Evolutionary conservation across 2,888 invertebrate species (phyloP).

Genomic region (Leucophenga montana): DNA sequence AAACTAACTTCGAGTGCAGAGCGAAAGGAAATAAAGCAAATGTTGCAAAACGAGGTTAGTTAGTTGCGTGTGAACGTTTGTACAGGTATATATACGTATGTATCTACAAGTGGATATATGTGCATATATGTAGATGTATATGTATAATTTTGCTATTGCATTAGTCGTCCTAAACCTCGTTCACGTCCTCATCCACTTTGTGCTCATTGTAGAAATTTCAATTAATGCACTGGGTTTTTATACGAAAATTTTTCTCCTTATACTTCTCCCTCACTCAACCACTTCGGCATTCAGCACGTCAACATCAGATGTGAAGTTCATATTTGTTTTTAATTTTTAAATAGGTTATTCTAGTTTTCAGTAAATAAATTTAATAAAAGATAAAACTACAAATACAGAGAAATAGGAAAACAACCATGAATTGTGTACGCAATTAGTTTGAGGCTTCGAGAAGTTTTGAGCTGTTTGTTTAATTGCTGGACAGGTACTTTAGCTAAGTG

Average conservation of each 20-base stretch:
- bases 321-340: conserved; percentile 14
- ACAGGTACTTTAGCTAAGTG: too few species aligned
- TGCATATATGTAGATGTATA: conserved; percentile 35
- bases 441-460: too few species aligned
- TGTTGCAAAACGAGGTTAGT: conserved; percentile 17
- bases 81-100: too few species aligned
- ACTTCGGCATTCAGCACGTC: too few species aligned
- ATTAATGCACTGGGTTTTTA: conserved; percentile 46
- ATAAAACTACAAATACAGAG: neutral
- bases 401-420: neutral
- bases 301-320: neutral
- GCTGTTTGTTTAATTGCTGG: too few species aligned
- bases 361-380: neutral
- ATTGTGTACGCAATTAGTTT: neutral
- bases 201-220: conserved; percentile 26
- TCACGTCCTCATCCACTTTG: neutral
- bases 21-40: neutral
- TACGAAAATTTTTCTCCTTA: too few species aligned
- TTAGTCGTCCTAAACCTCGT: conserved; percentile 35
- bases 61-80: neutral
- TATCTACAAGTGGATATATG: neutral
- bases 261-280: too few species aligned
- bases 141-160: conserved; percentile 31
- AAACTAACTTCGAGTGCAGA: too few species aligned
- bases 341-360: neutral